These are phyloP conservation scores for Diplodus puntazzo DNA, from an alignment of 2,797 vertebrate species.

Conservation along the genomic window DNA sequence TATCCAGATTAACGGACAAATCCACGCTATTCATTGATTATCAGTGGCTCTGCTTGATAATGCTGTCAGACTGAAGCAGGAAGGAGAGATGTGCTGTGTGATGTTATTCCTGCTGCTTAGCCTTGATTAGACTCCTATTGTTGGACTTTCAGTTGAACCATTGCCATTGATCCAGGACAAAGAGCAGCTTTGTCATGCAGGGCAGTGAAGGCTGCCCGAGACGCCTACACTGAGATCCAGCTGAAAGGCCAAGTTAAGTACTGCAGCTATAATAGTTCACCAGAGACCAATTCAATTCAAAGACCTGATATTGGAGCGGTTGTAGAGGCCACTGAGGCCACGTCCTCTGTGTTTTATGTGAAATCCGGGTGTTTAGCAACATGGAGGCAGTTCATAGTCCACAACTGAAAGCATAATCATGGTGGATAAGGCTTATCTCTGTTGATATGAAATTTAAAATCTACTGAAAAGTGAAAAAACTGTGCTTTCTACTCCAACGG, in stretches of 20 bases:
- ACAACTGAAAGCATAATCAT: background rate
- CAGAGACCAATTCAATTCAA: background rate
- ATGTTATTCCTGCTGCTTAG: conserved; percentile 20
- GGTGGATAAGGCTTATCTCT: background rate
- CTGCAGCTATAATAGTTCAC: background rate
- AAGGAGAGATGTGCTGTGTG: conserved; percentile 6
- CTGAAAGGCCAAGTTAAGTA: conserved; percentile 22
- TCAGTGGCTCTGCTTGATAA: background rate
- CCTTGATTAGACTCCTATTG: conserved; percentile 54
- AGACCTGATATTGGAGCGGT: background rate
- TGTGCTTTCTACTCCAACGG: background rate
- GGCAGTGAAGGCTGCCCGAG: conserved; percentile 24
- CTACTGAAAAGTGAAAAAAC: background rate
- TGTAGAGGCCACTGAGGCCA: background rate
- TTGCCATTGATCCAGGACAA: conserved; percentile 52
- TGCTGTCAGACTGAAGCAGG: conserved; percentile 4
- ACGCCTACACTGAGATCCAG: conserved; percentile 4
- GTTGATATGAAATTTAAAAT: background rate
- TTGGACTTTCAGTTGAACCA: conserved; percentile 32
- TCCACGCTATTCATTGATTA: conserved; percentile 7
- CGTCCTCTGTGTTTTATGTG: background rate
- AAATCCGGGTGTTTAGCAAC: background rate
- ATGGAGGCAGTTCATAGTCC: background rate
- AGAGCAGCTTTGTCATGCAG: conserved; percentile 50
- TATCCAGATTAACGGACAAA: conserved; percentile 15